Evolutionary conservation across 2,888 invertebrate genomes (phyloP).

Genomic region (Scaptomyza flava): DNA sequence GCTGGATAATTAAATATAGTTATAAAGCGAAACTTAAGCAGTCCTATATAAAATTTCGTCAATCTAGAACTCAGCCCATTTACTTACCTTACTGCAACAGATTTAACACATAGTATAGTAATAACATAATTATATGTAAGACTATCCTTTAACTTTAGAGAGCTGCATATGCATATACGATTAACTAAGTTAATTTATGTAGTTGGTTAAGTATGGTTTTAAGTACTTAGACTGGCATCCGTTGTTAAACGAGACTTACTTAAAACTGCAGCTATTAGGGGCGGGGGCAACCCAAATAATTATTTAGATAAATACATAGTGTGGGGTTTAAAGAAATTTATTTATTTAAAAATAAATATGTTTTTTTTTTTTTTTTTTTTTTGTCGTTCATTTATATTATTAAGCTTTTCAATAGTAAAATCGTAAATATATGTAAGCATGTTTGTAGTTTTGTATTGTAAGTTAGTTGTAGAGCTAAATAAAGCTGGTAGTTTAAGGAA

Average conservation of each 20-base stretch:
- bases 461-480: constrained; percentile 29
- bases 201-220: constrained; percentile 14
- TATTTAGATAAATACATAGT: constrained; percentile 69
- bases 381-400: constrained; percentile 36
- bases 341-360: constrained; percentile 71
- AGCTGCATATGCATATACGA: constrained; percentile 38
- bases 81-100: constrained; percentile 37
- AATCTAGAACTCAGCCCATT: constrained; percentile 1
- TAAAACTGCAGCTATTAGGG: constrained; percentile 37
- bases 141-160: constrained; percentile 31
- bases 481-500: constrained; percentile 51
- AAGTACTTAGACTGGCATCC: constrained; percentile 30
- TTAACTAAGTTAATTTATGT: constrained; percentile 51
- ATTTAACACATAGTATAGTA: background rate
- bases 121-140: constrained; percentile 1
- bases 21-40: constrained; percentile 48
- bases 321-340: constrained; percentile 58
- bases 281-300: constrained; percentile 44
- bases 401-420: constrained; percentile 14
- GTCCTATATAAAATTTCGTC: constrained; percentile 5
- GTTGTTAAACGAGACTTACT: constrained; percentile 59
- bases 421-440: constrained; percentile 3
- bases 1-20: constrained; percentile 10
- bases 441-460: background rate
- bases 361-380: constrained; percentile 34